Percentiles rank a stretch among this genome's conserved stretches.
These are phyloP conservation scores for Campopleginae sp. DNA, from an alignment of 2,888 invertebrate genomes.

Conservation along the genomic window DNA sequence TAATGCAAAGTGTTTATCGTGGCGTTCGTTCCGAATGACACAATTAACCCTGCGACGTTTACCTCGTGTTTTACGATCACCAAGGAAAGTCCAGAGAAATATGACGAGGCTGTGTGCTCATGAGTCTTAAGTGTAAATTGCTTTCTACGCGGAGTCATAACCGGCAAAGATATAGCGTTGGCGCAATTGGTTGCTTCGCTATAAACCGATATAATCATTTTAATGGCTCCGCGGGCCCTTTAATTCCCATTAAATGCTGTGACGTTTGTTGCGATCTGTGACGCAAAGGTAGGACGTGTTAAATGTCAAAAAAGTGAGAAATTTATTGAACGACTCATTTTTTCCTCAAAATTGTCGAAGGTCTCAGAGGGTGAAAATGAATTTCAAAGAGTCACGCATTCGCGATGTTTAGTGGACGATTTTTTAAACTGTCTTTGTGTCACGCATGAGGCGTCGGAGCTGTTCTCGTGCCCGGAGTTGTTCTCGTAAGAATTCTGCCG, in stretches of 20 bases:
- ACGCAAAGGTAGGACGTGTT: neutral
- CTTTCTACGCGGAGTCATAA: neutral
- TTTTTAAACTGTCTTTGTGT: conserved; percentile 9
- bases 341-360: neutral
- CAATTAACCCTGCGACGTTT: neutral
- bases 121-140: conserved; percentile 5
- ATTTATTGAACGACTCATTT: neutral
- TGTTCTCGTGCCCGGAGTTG: neutral
- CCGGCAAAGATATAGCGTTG: neutral
- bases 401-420: neutral
- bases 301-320: neutral
- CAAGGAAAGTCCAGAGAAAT: conserved; percentile 7
- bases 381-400: neutral
- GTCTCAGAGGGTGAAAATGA: neutral
- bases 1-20: conserved; percentile 6
- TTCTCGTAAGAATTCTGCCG: neutral
- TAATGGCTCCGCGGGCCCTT: neutral
- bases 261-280: neutral
- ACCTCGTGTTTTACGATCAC: conserved; percentile 16
- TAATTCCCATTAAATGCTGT: neutral
- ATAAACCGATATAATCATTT: conserved; percentile 3
- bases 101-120: neutral
- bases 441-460: conserved; percentile 6
- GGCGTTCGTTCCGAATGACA: conserved; percentile 1
- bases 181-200: neutral